A percentile compares a stretch with the other conserved stretches of the same genome.
Conservation (phyloP, 2,888 invertebrate species). For the Hylaea fasciaria region DNA sequence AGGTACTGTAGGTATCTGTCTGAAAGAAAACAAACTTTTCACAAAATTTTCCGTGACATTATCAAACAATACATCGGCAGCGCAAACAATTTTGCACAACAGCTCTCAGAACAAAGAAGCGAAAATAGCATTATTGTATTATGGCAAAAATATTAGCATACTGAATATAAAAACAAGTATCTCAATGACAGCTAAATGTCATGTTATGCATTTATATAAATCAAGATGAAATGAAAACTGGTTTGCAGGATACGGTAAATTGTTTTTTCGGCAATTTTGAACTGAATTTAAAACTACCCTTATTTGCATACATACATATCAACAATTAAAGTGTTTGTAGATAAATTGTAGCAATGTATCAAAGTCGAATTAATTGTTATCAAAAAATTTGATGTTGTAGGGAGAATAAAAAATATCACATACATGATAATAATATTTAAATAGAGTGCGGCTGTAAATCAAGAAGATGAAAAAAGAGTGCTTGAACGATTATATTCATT, state of each 20-base stretch:
- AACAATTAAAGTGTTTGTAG: background rate
- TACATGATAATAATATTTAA: too few species aligned
- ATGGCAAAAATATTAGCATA: conserved; percentile 25
- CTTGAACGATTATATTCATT: too few species aligned
- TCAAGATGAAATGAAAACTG: conserved; percentile 5
- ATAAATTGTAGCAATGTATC: background rate
- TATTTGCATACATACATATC: background rate
- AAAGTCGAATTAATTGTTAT: background rate
- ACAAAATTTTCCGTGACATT: conserved; percentile 8
- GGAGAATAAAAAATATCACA: too few species aligned
- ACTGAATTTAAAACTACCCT: conserved; percentile 1
- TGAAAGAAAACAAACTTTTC: conserved; percentile 1
- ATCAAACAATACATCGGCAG: background rate
- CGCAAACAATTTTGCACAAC: conserved; percentile 4
- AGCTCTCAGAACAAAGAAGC: conserved; percentile 21
- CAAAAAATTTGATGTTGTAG: too few species aligned
- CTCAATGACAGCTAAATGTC: conserved; percentile 36
- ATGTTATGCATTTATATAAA: conserved; percentile 26
- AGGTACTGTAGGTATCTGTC: too few species aligned
- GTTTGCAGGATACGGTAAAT: conserved; percentile 1
- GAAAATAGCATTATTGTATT: conserved; percentile 24
- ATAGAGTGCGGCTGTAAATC: too few species aligned
- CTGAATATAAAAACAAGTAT: conserved; percentile 33
- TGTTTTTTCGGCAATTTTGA: background rate
- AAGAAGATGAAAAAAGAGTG: too few species aligned